Evolutionary conservation across 2,888 invertebrate genomes (phyloP).

Genomic region (Ormyrus pomaceus): DNA sequence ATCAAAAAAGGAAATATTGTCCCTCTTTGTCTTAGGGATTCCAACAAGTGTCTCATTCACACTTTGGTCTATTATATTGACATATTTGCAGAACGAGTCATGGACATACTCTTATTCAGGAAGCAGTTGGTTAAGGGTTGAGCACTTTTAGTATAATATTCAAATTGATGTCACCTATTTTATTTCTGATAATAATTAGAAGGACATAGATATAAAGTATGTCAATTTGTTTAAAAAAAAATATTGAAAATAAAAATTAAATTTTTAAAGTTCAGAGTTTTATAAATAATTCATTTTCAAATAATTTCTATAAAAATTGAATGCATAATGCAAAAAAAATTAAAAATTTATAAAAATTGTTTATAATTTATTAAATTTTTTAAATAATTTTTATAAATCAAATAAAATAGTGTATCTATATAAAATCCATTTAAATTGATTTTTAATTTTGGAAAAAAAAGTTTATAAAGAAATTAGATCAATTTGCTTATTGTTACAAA

Average conservation of each 20-base stretch:
- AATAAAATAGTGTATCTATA: background rate
- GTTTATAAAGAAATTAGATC: too few relatives aligned
- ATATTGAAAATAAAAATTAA: background rate
- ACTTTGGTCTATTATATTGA: conserved; percentile 6
- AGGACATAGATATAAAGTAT: background rate
- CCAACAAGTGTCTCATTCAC: background rate
- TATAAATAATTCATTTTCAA: background rate
- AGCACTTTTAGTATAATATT: background rate
- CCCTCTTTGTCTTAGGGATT: conserved; percentile 4
- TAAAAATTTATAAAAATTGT: background rate
- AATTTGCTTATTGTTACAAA: too few relatives aligned
- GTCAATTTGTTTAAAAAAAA: background rate
- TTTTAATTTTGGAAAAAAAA: background rate
- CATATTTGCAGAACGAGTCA: conserved; percentile 38
- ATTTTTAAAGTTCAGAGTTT: background rate
- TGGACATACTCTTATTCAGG: conserved; percentile 16
- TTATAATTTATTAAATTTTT: conserved; percentile 12
- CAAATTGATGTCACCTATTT: background rate
- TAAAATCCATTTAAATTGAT: background rate
- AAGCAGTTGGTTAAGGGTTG: conserved; percentile 18
- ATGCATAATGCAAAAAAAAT: background rate
- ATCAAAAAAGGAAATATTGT: conserved; percentile 15
- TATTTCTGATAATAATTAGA: background rate
- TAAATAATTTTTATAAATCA: background rate
- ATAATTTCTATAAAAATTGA: background rate